Base-by-base conservation (phyloP, 2,888 invertebrate species). In the Chironomus riparius region DNA sequence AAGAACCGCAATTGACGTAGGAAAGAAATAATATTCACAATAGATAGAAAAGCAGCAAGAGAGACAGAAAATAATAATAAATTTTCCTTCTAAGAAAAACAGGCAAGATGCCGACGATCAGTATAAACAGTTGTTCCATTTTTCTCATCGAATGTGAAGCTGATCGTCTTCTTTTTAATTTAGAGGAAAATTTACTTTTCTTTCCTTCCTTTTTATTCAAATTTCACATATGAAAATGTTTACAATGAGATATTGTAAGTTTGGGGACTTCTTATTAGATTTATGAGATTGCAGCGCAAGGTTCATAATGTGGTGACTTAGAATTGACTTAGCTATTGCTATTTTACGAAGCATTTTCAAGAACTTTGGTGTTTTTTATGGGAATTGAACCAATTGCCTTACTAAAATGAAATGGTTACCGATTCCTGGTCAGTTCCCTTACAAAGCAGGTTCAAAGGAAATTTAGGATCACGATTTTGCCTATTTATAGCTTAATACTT, bases 71-170 rank as follows among this genome's bases (percentile, higher is more conserved):
- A 38, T 65, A 65, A 65, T 65, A 50, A 62, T 62, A 65, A 56
- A 56, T 56, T 56, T 48, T 18, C 4, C 56, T 56, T 56, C 18
- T 15, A 56, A 65, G 18, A 65, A 24, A 65, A 21, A 22, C 65
- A 65, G 65, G 12, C 65, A 65, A 65, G 56, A n/a, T 15, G 56
- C 15, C 18, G 56, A 56, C 18, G 56, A 56, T 15, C 56, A 65
- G 65, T 24, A 22, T 65, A 65, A 65, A 65, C 65, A 65, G 65
- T 65, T 65, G 65, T 65, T 65, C 65, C 65, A 65, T 65, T 24
- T 62, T 65, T 24, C 24, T 65, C 24, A 65, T 21, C 22, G 65
- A 21, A 22, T 65, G 5, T 28, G 28, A 5, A 10, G 10, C 38
- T 38, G 38, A 38, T 38, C 38, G 38, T 38, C 38, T 38, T 38